Conservation (phyloP, 2,888 invertebrate genomes). For the Eremobia ochroleuca region DNA sequence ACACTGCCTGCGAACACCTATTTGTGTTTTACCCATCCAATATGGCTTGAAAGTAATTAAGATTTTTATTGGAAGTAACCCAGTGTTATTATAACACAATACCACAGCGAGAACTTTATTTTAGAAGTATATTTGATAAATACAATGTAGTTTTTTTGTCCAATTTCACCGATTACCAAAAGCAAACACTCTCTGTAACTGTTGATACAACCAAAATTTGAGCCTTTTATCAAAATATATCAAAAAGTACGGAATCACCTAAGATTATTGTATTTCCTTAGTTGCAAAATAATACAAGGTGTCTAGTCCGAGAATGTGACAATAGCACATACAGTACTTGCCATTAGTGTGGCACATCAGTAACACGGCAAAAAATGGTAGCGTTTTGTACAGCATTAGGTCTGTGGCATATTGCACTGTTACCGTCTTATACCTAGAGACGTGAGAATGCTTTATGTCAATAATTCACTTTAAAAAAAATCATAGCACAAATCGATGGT, state of each 20-base stretch:
- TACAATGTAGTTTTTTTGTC: slow-evolving; percentile 24
- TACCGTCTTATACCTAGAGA: slow-evolving; percentile 8
- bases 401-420: slow-evolving; percentile 1
- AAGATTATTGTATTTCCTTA: slow-evolving; percentile 41
- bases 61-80: slow-evolving; percentile 18
- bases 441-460: slow-evolving; percentile 4
- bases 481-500: background rate
- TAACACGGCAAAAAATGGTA: slow-evolving; percentile 22
- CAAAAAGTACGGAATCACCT: slow-evolving; percentile 24
- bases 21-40: slow-evolving; percentile 22
- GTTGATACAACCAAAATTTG: slow-evolving; percentile 30
- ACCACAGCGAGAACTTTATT: slow-evolving; percentile 32
- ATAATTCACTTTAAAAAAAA: background rate
- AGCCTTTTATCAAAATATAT: slow-evolving; percentile 35
- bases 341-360: slow-evolving; percentile 54
- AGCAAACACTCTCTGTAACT: slow-evolving; percentile 35
- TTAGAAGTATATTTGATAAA: slow-evolving; percentile 20
- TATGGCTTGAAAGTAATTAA: slow-evolving; percentile 14
- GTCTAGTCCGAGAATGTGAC: slow-evolving; percentile 35
- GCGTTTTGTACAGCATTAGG: slow-evolving; percentile 16
- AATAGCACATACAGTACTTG: slow-evolving; percentile 53
- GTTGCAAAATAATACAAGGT: slow-evolving; percentile 43
- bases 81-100: slow-evolving; percentile 39
- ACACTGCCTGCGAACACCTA: slow-evolving; percentile 28
- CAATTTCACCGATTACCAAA: slow-evolving; percentile 48